Evolutionary conservation across 2,888 invertebrate species (phyloP).

Genomic region (Microctonus brassicae): DNA sequence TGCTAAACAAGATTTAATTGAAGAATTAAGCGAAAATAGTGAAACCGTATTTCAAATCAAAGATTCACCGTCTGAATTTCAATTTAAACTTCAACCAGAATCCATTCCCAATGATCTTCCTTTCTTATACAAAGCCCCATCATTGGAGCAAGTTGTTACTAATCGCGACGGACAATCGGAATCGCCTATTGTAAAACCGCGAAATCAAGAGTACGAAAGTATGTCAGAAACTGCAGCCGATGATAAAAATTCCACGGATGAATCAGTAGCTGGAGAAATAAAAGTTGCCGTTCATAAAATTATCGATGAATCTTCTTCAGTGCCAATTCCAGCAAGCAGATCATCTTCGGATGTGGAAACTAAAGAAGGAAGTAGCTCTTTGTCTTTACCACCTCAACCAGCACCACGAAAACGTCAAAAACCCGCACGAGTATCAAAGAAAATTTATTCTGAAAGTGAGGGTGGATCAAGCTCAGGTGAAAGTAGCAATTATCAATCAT

Average conservation of each 20-base stretch:
- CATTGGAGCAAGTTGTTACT: constrained; percentile 58
- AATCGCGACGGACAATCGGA: constrained; percentile 54
- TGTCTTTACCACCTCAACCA: constrained; percentile 58
- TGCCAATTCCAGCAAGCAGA: constrained; percentile 58
- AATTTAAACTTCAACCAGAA: constrained; percentile 76
- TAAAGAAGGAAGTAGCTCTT: constrained; percentile 46
- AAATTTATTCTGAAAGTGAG: constrained; percentile 83
- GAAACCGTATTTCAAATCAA: constrained; percentile 71
- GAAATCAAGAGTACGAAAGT: constrained; percentile 40
- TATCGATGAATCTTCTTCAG: constrained; percentile 38
- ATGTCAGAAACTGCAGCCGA: constrained; percentile 34
- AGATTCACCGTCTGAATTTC: constrained; percentile 82
- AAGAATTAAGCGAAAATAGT: constrained; percentile 77
- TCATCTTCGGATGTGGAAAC: constrained; percentile 62
- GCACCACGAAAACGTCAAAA: constrained; percentile 66
- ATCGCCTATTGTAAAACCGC: constrained; percentile 53
- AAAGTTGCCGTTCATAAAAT: constrained; percentile 52
- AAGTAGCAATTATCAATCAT: constrained; percentile 87
- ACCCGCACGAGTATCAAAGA: constrained; percentile 66
- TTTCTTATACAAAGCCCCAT: constrained; percentile 69
- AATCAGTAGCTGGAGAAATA: constrained; percentile 39
- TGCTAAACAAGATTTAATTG: constrained; percentile 79
- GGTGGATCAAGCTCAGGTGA: constrained; percentile 89
- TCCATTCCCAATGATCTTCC: constrained; percentile 75
- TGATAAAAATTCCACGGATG: constrained; percentile 50